Conservation (phyloP, 2,113 vertebrate genomes). For the Butastur rufipennis region DNA sequence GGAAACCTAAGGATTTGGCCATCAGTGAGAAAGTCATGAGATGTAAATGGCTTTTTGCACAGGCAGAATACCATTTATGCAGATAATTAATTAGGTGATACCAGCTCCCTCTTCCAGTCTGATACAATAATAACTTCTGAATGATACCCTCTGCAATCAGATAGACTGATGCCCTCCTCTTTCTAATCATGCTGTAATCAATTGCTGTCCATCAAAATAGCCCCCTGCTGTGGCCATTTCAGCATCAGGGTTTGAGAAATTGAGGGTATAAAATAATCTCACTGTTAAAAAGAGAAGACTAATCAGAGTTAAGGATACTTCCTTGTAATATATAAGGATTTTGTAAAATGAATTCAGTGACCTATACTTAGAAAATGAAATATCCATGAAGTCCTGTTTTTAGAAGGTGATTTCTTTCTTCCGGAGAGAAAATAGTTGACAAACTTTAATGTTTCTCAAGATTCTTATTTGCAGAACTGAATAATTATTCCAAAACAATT, state of each 20-base stretch:
- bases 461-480: not conserved
- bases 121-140: not conserved
- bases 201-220: not conserved
- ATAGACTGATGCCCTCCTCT: not conserved
- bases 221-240: not conserved
- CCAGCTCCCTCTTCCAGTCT: not conserved
- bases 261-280: not conserved
- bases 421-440: not conserved
- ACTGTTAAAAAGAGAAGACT: not conserved
- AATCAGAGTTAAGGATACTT: not conserved
- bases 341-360: not conserved
- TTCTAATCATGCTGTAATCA: not conserved
- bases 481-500: not conserved
- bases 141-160: not conserved
- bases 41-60: not conserved
- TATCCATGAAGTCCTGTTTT: not conserved
- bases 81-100: not conserved
- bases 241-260: not conserved
- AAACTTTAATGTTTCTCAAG: not conserved
- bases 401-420: not conserved
- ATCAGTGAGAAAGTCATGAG: not conserved
- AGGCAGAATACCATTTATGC: not conserved
- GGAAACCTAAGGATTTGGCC: not conserved
- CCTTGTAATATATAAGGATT: not conserved
- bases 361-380: not conserved